Base-by-base conservation (phyloP, 2,113 vertebrate genomes). In the Petroica traversi region DNA sequence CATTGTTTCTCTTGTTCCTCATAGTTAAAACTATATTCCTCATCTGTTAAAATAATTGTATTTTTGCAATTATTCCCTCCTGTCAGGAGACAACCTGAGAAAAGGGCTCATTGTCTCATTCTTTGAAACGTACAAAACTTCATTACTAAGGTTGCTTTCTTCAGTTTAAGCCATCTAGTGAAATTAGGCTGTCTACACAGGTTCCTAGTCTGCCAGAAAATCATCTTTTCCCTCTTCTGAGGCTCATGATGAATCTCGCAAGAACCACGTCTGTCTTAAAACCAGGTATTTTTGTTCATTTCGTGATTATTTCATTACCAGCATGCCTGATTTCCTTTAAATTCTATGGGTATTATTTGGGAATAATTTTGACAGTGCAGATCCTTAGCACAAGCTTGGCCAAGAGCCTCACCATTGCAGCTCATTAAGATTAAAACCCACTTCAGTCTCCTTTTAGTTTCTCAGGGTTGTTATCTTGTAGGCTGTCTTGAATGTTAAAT, bases 331-430 rank as follows among this genome's bases (percentile, higher is more conserved):
- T 77, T 86, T 93, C n/a, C 36, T 67, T 83, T 82, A 82, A 88
- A 67, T 77, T 95, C 41, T 26, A 3, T 11, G 5, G 34, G 22
- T 55, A 80, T 77, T 85, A 59, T 55, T 74, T 23, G 55, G 45
- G 89, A 95, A 62, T 92, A 20, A 74, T 66, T 92, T 79, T 94
- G 88, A 85, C 78, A 75, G n/a, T 25, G 52, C 36, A 81, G 49
- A 25, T 76, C 19, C 49, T 82, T 77, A 81, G 77, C 34, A 64
- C 48, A 67, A 36, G 29, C n/a, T 82, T 45, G 89, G 86, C 52
- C 0, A 2, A 74, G 34, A 76, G 31, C 61, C 22, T 89, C 20
- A 0, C 31, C 24, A 28, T 4, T 80, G 80, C 46, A 66, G 25
- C 36, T 93, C 59, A 81, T 93, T 67, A 93, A 59, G 46, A 69